Evolutionary conservation across 2,113 vertebrate species (phyloP).

Genomic region (Nothoprocta pentlandii): DNA sequence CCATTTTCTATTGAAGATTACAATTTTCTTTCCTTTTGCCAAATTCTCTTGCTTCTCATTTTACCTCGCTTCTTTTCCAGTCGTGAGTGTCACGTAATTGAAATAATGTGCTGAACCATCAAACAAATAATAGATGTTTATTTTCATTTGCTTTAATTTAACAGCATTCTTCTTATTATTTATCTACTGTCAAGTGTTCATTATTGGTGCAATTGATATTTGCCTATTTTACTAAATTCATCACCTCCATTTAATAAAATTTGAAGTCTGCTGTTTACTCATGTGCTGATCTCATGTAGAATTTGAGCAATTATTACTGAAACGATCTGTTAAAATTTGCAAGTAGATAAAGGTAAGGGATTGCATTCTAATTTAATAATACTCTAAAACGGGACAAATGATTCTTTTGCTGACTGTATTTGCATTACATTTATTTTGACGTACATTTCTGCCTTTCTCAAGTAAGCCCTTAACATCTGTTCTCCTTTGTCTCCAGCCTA

Average conservation of each 20-base stretch:
- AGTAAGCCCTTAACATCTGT: neutral
- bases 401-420: neutral
- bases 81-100: neutral
- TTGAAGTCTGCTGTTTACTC: neutral
- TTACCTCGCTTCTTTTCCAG: conserved; percentile 11
- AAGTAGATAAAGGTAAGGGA: neutral
- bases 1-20: neutral
- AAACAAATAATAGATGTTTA: neutral
- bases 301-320: neutral
- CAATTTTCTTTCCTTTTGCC: conserved; percentile 9
- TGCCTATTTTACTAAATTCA: conserved; percentile 26
- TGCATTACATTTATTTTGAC: neutral
- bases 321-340: neutral
- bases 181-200: conserved; percentile 35
- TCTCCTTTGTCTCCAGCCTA: neutral
- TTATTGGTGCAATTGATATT: conserved; percentile 16
- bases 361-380: neutral
- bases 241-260: conserved; percentile 12
- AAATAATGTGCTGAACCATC: conserved; percentile 1
- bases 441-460: neutral
- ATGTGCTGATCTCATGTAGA: neutral
- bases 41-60: neutral
- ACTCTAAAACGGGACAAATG: neutral
- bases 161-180: conserved; percentile 3
- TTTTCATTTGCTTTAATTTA: conserved; percentile 30